These are phyloP conservation scores for Nyctibius bracteatus DNA, from an alignment of 2,113 vertebrate genomes.

Conservation along the genomic window DNA sequence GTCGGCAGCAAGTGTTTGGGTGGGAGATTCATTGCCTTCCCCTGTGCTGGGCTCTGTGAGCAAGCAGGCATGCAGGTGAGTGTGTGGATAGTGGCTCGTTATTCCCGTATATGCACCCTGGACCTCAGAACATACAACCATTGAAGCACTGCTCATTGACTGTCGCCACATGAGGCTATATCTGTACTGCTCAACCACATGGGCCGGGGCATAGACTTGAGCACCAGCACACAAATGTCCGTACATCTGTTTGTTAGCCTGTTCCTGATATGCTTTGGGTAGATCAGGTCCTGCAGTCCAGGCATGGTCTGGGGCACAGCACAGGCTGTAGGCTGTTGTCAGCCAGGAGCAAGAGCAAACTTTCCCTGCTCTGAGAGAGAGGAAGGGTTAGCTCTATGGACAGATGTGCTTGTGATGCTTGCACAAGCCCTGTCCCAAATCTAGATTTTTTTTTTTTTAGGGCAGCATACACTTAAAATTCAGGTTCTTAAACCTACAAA, in stretches of 20 bases:
- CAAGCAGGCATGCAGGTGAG: background rate
- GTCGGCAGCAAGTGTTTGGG: background rate
- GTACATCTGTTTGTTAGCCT: background rate
- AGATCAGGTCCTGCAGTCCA: background rate
- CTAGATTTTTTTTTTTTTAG: background rate
- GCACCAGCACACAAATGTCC: background rate
- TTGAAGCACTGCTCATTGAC: background rate
- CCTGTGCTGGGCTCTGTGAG: background rate
- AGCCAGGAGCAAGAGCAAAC: background rate
- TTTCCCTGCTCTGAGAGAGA: background rate
- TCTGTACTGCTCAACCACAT: accelerated
- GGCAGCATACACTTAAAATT: background rate
- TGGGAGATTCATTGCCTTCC: background rate
- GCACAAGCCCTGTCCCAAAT: background rate
- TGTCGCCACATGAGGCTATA: background rate
- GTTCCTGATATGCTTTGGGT: background rate
- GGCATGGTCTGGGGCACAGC: too few relatives aligned
- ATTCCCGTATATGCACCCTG: background rate
- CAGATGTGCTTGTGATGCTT: background rate
- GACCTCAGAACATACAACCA: too few relatives aligned
- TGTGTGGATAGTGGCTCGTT: background rate
- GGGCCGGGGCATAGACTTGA: background rate
- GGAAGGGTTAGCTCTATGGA: too few relatives aligned
- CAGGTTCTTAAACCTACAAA: background rate
- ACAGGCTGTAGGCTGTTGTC: background rate